These are phyloP conservation scores for Phenganax subtilis DNA, from an alignment of 92 coral and sea anemone species.

Conservation along the genomic window DNA sequence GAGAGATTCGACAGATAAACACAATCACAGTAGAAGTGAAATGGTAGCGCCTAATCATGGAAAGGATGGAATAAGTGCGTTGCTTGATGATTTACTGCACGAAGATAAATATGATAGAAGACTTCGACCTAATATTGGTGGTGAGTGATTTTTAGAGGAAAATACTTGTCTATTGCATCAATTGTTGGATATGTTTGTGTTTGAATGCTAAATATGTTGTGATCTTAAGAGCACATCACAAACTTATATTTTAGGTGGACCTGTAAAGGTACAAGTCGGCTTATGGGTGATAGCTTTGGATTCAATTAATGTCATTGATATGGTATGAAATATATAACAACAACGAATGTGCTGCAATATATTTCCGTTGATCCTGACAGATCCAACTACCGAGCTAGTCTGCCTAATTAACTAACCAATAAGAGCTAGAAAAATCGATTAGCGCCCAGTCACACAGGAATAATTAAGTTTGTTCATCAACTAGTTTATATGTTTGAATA, in stretches of 20 bases:
- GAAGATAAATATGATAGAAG: conserved; percentile 64
- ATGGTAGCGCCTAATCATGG: background rate
- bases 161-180: background rate
- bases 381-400: no score
- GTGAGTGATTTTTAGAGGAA: conserved; percentile 37
- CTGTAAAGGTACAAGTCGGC: conserved; percentile 77
- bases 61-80: conserved; percentile 45
- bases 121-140: conserved; percentile 84
- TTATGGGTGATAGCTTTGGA: conserved; percentile 95
- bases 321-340: conserved; percentile 53
- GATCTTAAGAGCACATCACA: background rate
- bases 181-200: background rate
- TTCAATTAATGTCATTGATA: conserved; percentile 88
- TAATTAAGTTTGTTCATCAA: no score
- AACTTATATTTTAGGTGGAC: conserved; percentile 53
- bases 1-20: background rate
- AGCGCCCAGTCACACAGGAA: no score
- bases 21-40: background rate
- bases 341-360: background rate
- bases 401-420: no score
- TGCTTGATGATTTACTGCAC: conserved; percentile 59
- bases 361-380: no score
- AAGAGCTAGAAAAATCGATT: background rate
- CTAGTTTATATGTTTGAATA: background rate
- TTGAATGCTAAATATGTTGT: background rate